phyloP scores from a whole-genome alignment of 2,797 vertebrate genomes.

The Micromesistius poutassou region DNA sequence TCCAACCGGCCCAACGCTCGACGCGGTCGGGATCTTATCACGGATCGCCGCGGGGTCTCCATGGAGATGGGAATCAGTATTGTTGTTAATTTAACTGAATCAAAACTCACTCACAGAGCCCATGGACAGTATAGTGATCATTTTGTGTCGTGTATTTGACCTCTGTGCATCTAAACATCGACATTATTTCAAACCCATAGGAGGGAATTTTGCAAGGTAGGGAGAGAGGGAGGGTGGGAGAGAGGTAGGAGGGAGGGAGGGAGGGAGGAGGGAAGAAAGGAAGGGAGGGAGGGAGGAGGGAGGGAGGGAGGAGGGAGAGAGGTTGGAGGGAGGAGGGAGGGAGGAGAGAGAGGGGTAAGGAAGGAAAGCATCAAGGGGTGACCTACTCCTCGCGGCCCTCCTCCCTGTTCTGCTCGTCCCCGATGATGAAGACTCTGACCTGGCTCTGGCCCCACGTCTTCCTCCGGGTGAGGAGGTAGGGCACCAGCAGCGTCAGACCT shows the following conservation, averaged over 20 bases:
- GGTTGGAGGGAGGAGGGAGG: background rate
- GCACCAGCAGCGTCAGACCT: conserved; percentile 80
- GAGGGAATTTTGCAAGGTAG: background rate
- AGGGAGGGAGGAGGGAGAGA: too few species aligned
- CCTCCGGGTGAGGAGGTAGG: conserved; percentile 74
- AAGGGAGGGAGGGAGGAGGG: background rate
- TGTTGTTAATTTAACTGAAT: too few species aligned
- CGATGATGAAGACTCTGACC: conserved; percentile 72
- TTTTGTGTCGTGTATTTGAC: too few species aligned
- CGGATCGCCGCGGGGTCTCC: too few species aligned
- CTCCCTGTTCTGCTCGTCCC: conserved; percentile 66
- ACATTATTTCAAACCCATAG: background rate
- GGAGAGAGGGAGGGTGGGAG: too few species aligned
- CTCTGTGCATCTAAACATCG: background rate
- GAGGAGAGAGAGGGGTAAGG: background rate
- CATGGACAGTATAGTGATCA: too few species aligned
- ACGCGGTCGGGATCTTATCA: too few species aligned
- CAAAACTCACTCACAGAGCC: too few species aligned
- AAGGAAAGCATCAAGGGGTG: background rate
- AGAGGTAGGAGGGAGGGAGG: too few species aligned
- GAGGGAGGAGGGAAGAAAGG: background rate
- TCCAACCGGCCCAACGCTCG: background rate
- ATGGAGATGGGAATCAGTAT: too few species aligned
- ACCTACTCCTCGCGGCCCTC: conserved; percentile 69
- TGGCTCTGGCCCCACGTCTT: conserved; percentile 68